These are phyloP conservation scores for Plagodis dolabraria DNA, from an alignment of 2,888 invertebrate genomes.

Conservation along the genomic window DNA sequence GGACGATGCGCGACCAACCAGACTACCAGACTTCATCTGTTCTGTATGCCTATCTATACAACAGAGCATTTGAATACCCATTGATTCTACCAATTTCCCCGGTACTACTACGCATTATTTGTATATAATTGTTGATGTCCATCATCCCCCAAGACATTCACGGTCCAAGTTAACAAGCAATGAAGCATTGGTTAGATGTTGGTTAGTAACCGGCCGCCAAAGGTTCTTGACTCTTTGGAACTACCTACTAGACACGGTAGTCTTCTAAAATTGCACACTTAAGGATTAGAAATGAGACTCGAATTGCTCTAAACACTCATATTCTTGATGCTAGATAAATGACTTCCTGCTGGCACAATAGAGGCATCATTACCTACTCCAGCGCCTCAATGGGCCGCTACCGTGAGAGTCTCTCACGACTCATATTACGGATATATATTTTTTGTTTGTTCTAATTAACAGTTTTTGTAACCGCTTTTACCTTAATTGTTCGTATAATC, in stretches of 20 bases:
- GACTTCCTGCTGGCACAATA: slow-evolving; percentile 83
- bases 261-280: slow-evolving; percentile 76
- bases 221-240: slow-evolving; percentile 47
- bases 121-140: not conserved
- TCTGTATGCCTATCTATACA: too few relatives aligned
- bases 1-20: too few relatives aligned
- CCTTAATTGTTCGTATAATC: slow-evolving; percentile 71
- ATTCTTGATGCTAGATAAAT: slow-evolving; percentile 85
- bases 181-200: slow-evolving; percentile 43
- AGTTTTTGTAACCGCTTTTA: slow-evolving; percentile 82
- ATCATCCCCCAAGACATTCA: not conserved
- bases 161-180: slow-evolving; percentile 28
- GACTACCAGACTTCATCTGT: too few relatives aligned
- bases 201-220: slow-evolving; percentile 41
- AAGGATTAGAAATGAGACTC: slow-evolving; percentile 80
- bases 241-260: slow-evolving; percentile 43
- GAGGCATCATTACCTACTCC: slow-evolving; percentile 77
- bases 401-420: slow-evolving; percentile 82
- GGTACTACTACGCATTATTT: not conserved
- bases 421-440: slow-evolving; percentile 82
- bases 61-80: too few relatives aligned
- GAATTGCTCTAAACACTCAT: slow-evolving; percentile 83
- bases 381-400: slow-evolving; percentile 69
- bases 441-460: slow-evolving; percentile 84
- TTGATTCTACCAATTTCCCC: too few relatives aligned